phyloP scores from a whole-genome alignment of 1,140 invertebrate genomes.

The Macrostomum lignano region DNA sequence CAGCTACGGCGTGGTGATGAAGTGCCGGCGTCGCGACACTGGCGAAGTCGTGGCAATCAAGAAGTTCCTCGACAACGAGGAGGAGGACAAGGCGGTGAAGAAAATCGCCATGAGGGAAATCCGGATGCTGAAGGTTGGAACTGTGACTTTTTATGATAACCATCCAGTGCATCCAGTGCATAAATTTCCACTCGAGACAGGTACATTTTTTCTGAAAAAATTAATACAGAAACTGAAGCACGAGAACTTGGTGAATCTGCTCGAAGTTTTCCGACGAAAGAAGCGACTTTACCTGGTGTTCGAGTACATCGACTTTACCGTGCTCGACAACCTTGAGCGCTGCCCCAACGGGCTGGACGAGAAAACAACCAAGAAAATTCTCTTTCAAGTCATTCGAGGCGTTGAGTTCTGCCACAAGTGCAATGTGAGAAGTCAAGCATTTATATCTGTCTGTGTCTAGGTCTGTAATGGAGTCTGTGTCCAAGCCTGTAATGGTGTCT shows the following conservation, averaged over 20 bases:
- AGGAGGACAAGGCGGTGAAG: neutral
- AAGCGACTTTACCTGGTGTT: constrained; percentile 58
- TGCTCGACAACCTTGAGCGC: constrained; percentile 49
- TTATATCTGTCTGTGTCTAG: constrained; percentile 1
- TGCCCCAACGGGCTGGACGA: constrained; percentile 35
- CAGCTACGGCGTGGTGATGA: constrained; percentile 90
- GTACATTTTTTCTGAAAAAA: constrained; percentile 14
- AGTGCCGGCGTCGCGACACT: constrained; percentile 78
- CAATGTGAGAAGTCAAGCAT: constrained; percentile 35
- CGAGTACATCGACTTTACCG: constrained; percentile 55
- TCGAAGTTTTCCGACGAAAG: constrained; percentile 53
- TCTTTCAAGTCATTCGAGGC: constrained; percentile 50
- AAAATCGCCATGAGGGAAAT: constrained; percentile 2
- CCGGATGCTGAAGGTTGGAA: neutral
- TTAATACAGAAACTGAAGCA: constrained; percentile 61
- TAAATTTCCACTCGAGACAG: neutral
- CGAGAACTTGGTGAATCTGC: constrained; percentile 56
- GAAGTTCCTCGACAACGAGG: constrained; percentile 85
- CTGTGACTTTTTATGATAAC: neutral
- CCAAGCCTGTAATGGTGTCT: neutral
- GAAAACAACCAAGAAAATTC: constrained; percentile 43
- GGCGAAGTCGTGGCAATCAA: constrained; percentile 87
- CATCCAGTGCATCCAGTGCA: neutral
- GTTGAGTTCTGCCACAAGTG: constrained; percentile 56
- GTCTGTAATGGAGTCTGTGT: constrained; percentile 1